phyloP scores from a whole-genome alignment of 2,888 invertebrate species.

The Elegia similella region DNA sequence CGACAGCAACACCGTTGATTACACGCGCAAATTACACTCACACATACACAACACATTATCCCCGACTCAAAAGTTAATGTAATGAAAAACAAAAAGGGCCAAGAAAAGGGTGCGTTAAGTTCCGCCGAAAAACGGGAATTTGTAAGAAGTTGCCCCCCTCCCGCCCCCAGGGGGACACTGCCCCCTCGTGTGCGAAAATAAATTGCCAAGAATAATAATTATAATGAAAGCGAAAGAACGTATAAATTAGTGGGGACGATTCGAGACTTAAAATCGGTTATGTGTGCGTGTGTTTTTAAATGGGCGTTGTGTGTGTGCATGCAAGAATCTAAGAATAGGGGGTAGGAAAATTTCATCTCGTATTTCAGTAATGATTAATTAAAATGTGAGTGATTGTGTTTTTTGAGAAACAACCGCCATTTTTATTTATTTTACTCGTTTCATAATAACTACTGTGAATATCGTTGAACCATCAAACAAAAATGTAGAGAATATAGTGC shows the following conservation, averaged over 20 bases:
- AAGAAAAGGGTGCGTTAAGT: slow-evolving; percentile 82
- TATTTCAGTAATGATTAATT: slow-evolving; percentile 13
- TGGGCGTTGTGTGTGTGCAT: slow-evolving; percentile 41
- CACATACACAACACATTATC: slow-evolving; percentile 74
- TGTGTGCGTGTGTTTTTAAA: slow-evolving; percentile 31
- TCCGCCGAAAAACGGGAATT: slow-evolving; percentile 81
- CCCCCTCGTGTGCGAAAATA: slow-evolving; percentile 82
- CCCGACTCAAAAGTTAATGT: slow-evolving; percentile 80
- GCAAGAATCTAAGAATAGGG: slow-evolving; percentile 24
- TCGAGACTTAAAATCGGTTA: slow-evolving; percentile 57
- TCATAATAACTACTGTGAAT: background rate
- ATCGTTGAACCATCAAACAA: too few species aligned
- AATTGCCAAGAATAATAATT: slow-evolving; percentile 83
- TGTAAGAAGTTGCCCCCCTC: slow-evolving; percentile 72
- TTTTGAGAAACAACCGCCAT: background rate
- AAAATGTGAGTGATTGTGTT: slow-evolving; percentile 7
- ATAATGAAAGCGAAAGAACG: slow-evolving; percentile 82
- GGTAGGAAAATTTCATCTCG: slow-evolving; percentile 4
- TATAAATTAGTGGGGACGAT: slow-evolving; percentile 81
- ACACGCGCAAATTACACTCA: slow-evolving; percentile 58
- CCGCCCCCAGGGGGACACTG: slow-evolving; percentile 52
- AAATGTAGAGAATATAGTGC: too few species aligned
- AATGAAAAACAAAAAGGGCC: slow-evolving; percentile 82
- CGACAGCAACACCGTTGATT: slow-evolving; percentile 45
- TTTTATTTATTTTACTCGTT: background rate